Evolutionary conservation across 2,113 vertebrate species (phyloP).

Genomic region (Tragelaphus strepsiceros): DNA sequence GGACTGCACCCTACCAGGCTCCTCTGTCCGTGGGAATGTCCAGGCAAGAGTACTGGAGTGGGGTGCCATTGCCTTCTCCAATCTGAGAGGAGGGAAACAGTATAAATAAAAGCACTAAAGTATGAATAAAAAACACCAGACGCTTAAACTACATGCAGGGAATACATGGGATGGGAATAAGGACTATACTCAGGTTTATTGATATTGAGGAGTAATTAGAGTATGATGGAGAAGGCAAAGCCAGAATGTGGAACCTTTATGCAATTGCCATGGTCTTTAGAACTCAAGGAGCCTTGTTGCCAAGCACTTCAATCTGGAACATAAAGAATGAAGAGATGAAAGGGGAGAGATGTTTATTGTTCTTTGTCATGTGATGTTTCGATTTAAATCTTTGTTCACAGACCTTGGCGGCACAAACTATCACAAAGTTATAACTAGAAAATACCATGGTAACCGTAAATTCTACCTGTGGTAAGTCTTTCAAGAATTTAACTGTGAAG

Average conservation of each 20-base stretch:
- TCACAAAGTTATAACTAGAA: background rate
- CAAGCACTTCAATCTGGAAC: background rate
- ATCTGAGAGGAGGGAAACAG: no score
- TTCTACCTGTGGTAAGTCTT: background rate
- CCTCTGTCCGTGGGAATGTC: no score
- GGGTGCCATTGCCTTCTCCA: no score
- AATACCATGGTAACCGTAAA: background rate
- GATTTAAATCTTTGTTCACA: background rate
- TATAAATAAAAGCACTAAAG: background rate
- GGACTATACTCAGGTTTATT: background rate
- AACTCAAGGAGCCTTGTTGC: background rate
- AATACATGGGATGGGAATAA: background rate
- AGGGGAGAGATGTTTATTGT: background rate
- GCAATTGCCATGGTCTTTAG: background rate
- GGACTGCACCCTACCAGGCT: no score
- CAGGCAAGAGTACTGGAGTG: no score
- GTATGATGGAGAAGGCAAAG: background rate
- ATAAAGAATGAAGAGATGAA: background rate
- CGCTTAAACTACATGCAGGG: background rate
- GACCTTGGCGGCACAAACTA: background rate
- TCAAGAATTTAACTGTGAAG: background rate
- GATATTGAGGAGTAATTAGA: background rate
- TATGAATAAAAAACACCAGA: background rate
- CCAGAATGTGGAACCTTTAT: background rate
- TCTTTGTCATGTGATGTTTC: background rate